Evolutionary conservation across 2,797 vertebrate genomes (phyloP), one percentile per base, ranked within the genome.

Genomic region (Nannoperca australis): DNA sequence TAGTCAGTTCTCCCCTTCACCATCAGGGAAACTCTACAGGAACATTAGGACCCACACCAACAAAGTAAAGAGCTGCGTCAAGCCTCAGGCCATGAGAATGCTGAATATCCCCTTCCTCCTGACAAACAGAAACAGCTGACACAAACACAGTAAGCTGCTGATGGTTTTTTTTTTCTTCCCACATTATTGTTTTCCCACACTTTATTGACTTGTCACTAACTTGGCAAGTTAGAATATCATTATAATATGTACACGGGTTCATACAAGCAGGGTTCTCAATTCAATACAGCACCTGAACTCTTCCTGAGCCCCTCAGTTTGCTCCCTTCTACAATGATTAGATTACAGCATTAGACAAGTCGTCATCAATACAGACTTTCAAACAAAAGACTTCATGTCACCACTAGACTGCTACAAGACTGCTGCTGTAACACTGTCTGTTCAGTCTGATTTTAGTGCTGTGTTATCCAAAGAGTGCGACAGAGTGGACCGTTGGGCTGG

Each of bases 81-180:
- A 47, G 70, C 79, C 70, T 45, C 38, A 0, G 42, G 76, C 61
- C 2, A 14, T 24, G 9, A 65, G 32, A 40, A 55, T 50, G 24
- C 61, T 64, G 27, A 68, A 51, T 50, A 15, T 38, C 59, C 11
- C 40, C 30, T 40, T 38, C 47, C 56, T 53, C 20, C 58, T 53
- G 56, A 84, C 49, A 49, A 65, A 74, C 65, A 76, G 9, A 64
- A 75, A 79, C 63, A 75, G 45, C 65, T 83, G 74, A 78, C 74
- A 78, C 60, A 55, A 50, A 77, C 54, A 56, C 45, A 73, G 50
- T 73, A 15, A 24, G 44, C 42, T 54, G 22, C 65, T 85, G 73
- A 61, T 54, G 36, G 10, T 2, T 38, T 38, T 38, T 38, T 38
- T 38, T 3, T 38, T 38, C 10, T 38, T 38, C 38, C 32, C 24